Evolutionary conservation across 2,888 invertebrate species (phyloP).

Genomic region (Drosophila vallismaia): DNA sequence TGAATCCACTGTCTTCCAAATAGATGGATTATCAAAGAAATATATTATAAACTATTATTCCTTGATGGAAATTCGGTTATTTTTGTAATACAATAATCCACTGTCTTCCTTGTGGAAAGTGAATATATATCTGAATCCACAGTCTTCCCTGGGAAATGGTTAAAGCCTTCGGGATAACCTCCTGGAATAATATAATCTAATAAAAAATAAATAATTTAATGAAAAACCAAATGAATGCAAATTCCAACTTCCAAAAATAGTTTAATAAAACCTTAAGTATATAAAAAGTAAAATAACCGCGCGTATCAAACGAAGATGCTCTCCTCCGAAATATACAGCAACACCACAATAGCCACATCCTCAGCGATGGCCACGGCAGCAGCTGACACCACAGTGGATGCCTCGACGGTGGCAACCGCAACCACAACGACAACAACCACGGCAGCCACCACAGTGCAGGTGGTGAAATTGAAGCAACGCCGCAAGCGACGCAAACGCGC

Average conservation of each 20-base stretch:
- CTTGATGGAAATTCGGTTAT: neutral
- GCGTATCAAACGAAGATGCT: conserved; percentile 56
- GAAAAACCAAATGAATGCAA: neutral
- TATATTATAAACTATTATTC: conserved; percentile 36
- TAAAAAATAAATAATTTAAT: neutral
- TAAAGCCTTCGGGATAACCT: too few relatives aligned
- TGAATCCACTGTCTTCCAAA: conserved; percentile 52
- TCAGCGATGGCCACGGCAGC: conserved; percentile 17
- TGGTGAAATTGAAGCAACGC: conserved; percentile 70
- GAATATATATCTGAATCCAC: conserved; percentile 6
- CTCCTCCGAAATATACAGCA: conserved; percentile 67
- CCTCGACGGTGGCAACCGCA: conserved; percentile 48
- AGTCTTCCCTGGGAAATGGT: conserved; percentile 3
- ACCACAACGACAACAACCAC: conserved; percentile 44
- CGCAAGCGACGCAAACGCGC: conserved; percentile 67
- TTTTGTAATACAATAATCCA: conserved; percentile 13
- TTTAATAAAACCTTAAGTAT: neutral
- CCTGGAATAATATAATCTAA: conserved; percentile 3
- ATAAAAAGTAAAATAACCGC: neutral
- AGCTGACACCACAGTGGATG: conserved; percentile 23
- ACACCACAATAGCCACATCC: conserved; percentile 47
- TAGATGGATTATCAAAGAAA: conserved; percentile 3
- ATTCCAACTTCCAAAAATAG: neutral
- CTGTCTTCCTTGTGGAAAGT: conserved; percentile 24
- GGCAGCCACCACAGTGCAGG: conserved; percentile 53